Percentiles rank a stretch among this genome's conserved stretches.
Conservation (phyloP, 2,797 vertebrate genomes). For the Apodemus agrarius region DNA sequence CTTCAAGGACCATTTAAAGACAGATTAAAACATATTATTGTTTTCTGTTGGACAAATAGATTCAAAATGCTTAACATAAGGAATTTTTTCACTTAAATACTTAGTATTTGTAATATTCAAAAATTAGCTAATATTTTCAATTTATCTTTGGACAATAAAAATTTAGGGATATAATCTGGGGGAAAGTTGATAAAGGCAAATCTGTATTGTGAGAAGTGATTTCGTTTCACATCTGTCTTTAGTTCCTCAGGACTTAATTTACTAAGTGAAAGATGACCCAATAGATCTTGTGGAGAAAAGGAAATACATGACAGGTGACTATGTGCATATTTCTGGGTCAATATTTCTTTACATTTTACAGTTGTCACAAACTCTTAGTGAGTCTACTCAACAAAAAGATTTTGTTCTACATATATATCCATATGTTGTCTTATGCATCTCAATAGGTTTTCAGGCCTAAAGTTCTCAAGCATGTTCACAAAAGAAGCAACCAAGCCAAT, state of each 20-base stretch:
- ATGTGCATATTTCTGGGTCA: neutral
- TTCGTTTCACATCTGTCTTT: neutral
- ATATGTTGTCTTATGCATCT: neutral
- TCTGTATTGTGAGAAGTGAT: neutral
- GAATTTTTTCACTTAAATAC: neutral
- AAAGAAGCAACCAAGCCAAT: neutral
- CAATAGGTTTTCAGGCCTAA: neutral
- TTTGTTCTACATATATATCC: neutral
- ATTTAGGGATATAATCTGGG: neutral
- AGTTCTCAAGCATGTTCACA: neutral
- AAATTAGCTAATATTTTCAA: neutral
- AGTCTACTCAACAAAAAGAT: neutral
- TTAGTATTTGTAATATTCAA: neutral
- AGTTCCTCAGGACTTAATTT: neutral
- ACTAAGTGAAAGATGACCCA: neutral
- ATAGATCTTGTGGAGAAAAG: neutral
- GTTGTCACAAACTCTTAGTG: neutral
- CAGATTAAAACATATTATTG: neutral
- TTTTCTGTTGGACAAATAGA: neutral
- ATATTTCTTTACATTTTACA: neutral
- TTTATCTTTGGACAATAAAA: neutral
- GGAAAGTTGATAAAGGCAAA: neutral
- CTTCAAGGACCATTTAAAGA: neutral
- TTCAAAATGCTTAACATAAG: neutral
- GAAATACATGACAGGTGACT: neutral